Percentiles rank a stretch among this genome's conserved stretches.
These are phyloP conservation scores for Lepus townsendii DNA, from an alignment of 2,797 vertebrate genomes.

Conservation along the genomic window DNA sequence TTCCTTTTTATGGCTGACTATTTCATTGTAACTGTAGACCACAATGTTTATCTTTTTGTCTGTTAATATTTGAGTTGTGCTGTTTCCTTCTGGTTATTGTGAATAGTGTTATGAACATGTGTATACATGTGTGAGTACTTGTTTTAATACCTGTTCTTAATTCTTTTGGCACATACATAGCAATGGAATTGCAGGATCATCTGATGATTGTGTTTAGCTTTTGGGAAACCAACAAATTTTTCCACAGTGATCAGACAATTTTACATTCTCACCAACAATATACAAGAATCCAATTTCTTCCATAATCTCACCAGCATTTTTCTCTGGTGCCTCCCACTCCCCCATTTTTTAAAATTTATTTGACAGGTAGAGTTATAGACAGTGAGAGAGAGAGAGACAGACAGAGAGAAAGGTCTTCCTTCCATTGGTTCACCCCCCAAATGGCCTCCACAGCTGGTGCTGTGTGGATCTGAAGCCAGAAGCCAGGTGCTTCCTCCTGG, in stretches of 20 bases:
- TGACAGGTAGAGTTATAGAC: too few species aligned
- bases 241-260: background rate
- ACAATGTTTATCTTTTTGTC: background rate
- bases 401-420: too few species aligned
- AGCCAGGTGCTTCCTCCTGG: too few species aligned
- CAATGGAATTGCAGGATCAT: background rate
- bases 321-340: background rate
- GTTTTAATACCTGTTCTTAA: constrained; percentile 21
- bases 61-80: background rate
- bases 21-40: background rate
- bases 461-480: too few species aligned
- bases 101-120: background rate
- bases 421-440: too few species aligned
- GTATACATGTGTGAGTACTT: background rate
- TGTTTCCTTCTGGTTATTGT: background rate
- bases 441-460: too few species aligned
- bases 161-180: background rate
- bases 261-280: background rate
- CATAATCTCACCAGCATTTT: background rate
- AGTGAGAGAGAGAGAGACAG: too few species aligned
- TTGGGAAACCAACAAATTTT: background rate
- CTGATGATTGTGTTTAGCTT: background rate
- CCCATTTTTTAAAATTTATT: too few species aligned
- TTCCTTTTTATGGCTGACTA: background rate
- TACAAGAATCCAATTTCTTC: background rate